These are phyloP conservation scores for Gymnosoma rotundatum DNA, from an alignment of 2,888 invertebrate genomes.

Conservation along the genomic window DNA sequence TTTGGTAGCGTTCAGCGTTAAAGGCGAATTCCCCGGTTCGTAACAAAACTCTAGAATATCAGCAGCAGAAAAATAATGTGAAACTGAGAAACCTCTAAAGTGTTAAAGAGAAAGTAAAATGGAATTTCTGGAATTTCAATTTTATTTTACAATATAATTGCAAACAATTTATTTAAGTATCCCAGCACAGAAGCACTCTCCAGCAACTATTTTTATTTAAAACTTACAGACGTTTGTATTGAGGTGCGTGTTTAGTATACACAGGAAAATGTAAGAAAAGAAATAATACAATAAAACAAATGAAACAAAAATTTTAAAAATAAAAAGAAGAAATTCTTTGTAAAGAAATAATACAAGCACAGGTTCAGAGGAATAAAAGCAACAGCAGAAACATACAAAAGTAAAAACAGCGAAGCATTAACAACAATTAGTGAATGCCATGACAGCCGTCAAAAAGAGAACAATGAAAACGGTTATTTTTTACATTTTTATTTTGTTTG, in stretches of 20 bases:
- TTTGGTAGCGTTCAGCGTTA: no score
- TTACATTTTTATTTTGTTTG: no score
- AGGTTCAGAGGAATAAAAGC: not conserved
- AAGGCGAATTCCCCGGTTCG: no score
- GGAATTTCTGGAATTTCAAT: slow-evolving; percentile 59
- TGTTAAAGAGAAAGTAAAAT: slow-evolving; percentile 8
- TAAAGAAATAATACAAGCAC: slow-evolving; percentile 19
- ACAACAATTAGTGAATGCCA: slow-evolving; percentile 58
- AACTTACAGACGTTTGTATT: not conserved
- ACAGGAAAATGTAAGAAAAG: slow-evolving; percentile 8
- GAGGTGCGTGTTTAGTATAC: slow-evolving; percentile 6
- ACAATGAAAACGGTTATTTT: not conserved
- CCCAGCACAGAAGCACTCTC: not conserved
- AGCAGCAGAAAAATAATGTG: not conserved
- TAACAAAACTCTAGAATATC: not conserved
- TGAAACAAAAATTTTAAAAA: not conserved
- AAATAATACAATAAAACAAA: slow-evolving; percentile 6
- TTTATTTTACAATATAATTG: slow-evolving; percentile 65
- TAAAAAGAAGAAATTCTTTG: not conserved
- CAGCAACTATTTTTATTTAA: slow-evolving; percentile 10
- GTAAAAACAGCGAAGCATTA: not conserved
- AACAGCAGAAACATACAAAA: not conserved
- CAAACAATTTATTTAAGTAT: slow-evolving; percentile 52
- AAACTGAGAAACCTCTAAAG: not conserved
- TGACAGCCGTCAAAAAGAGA: slow-evolving; percentile 36